These are phyloP conservation scores for Pseudochirops corinnae DNA, from an alignment of 2,797 vertebrate genomes.

Conservation along the genomic window DNA sequence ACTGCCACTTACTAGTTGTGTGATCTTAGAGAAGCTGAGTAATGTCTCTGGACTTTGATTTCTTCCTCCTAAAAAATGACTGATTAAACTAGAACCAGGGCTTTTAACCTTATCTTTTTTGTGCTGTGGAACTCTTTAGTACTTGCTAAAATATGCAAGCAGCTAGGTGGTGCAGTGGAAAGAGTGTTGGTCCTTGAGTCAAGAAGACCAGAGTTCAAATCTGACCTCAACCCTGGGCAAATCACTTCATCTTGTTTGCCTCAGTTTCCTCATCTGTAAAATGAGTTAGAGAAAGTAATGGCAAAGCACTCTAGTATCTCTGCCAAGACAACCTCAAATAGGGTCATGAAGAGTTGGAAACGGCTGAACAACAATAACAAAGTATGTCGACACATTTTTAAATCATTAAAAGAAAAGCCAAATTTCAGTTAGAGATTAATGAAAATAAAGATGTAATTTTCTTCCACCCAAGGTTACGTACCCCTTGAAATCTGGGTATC, in stretches of 20 bases:
- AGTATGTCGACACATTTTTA: not conserved
- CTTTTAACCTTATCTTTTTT: not conserved
- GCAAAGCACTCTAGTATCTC: not conserved
- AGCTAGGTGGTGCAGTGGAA: not conserved
- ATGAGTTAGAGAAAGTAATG: not conserved
- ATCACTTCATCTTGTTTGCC: not conserved
- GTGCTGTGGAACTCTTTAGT: not conserved
- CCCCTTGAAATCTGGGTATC: not conserved
- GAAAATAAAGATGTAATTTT: not conserved
- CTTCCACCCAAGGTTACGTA: not conserved
- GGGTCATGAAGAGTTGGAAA: not conserved
- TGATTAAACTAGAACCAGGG: not conserved
- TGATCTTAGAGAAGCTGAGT: not conserved
- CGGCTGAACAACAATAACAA: not conserved
- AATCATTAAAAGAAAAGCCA: not conserved
- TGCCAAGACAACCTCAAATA: not conserved
- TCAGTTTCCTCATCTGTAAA: not conserved
- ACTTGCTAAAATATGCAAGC: not conserved
- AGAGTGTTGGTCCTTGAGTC: not conserved
- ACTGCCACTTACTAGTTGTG: not conserved
- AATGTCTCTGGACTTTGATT: not conserved
- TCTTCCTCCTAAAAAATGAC: not conserved
- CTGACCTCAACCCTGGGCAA: not conserved
- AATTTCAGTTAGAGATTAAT: not conserved
- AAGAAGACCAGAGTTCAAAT: not conserved